These are phyloP conservation scores for Harpegnathos saltator DNA, from an alignment of 1,140 invertebrate species.

Conservation along the genomic window DNA sequence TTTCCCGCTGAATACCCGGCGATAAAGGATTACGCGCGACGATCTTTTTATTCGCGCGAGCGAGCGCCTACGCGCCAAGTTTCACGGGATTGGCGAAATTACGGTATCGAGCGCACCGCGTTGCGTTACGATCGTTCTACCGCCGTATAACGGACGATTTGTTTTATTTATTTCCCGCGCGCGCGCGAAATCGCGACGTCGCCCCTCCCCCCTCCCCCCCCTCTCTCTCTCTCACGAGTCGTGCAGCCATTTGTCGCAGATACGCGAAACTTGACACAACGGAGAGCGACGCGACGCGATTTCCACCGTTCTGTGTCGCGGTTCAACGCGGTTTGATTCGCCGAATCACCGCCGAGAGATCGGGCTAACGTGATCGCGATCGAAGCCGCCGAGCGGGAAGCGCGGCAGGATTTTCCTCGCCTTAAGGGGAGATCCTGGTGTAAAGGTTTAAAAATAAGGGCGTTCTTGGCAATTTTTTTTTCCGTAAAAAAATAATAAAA, in stretches of 20 bases:
- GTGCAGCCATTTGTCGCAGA: too few relatives aligned
- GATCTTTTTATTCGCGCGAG: constrained; percentile 59
- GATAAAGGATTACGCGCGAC: constrained; percentile 56
- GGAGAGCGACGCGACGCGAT: neutral
- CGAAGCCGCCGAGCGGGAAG: neutral
- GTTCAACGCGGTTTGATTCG: neutral
- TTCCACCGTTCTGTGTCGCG: neutral
- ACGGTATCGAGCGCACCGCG: constrained; percentile 6
- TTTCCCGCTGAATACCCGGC: constrained; percentile 51
- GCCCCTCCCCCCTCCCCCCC: too few relatives aligned
- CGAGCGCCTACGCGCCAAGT: constrained; percentile 37
- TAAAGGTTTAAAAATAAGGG: too few relatives aligned
- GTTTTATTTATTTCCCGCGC: neutral
- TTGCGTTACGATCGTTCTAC: constrained; percentile 12
- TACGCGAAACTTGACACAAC: neutral
- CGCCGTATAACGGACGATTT: neutral
- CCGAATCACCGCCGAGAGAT: constrained; percentile 24
- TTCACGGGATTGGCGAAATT: constrained; percentile 49
- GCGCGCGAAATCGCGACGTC: too few relatives aligned
- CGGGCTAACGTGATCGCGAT: constrained; percentile 39
- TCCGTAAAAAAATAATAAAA: too few relatives aligned
- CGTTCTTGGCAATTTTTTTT: too few relatives aligned
- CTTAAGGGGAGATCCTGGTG: too few relatives aligned
- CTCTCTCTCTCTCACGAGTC: neutral
- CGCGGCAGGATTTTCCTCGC: neutral